Base-by-base conservation (phyloP, 2,797 vertebrate genomes). In the Menidia menidia region DNA sequence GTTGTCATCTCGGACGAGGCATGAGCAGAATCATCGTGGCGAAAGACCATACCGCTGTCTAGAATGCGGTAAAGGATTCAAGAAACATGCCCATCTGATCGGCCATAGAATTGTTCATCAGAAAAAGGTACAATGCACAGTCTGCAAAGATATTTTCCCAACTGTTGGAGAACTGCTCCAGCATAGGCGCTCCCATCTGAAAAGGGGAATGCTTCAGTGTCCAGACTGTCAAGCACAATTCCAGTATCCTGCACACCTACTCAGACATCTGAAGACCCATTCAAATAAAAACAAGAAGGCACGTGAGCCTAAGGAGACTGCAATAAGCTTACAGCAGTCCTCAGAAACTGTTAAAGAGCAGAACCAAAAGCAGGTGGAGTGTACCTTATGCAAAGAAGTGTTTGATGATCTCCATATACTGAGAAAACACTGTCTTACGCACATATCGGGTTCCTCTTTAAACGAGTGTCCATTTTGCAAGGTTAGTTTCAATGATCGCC, bases 381-480 rank as follows among this genome's bases (percentile, higher is more conserved):
- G 95, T 84, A 82, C 79, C 6, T 64, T 94, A 39, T 95, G 95
- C 80, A 78, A 88, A 60, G 74, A 92, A 30, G 42, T 73, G 12
- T 95, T 94, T 80, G 32, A 68, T 53, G 78, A 90, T 76, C 43
- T 74, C 44, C 71, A 85, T 6, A 43, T 77, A 51, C 58, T 95
- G 42, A 88, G 91, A 71, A 87, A 79, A 54, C 95, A 95, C 70
- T 91, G 84, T 73, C 82, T 92, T 39, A 86, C 70, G 18, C 94
- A 95, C 60, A 81, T 92, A 71, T 75, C 92, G n/a, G 53, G 57
- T 8, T 75, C 74, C 14, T 80, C 71, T 9, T 77, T 77, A 71
- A 71, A 76, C 25, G 86, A 87, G 31, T 95, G 95, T 88, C 93
- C 91, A 65, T 93, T 93, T 83, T 95, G 95, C 74, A 89, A 90